A percentile compares a stretch with the other conserved stretches of the same genome.
phyloP scores from a whole-genome alignment of 2,888 invertebrate species.

The Limnephilus auricula region DNA sequence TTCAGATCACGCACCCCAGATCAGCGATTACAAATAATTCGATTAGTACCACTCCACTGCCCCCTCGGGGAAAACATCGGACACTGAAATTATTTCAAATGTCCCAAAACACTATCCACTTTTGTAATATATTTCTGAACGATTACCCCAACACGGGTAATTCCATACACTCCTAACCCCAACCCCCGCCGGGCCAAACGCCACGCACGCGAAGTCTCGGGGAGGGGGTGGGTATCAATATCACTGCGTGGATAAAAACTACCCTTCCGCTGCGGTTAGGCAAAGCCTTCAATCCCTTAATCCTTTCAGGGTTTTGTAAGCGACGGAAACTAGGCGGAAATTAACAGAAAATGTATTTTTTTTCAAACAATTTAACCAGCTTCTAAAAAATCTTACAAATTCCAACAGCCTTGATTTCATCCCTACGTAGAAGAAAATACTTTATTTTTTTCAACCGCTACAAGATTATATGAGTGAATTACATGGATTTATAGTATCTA shows the following conservation, averaged over 20 bases:
- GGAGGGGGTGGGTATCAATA: slow-evolving; percentile 54
- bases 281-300: slow-evolving; percentile 41
- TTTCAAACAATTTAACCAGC: background rate
- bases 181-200: background rate
- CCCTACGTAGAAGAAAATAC: background rate
- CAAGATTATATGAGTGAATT: background rate
- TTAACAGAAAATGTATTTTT: background rate
- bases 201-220: slow-evolving; percentile 56
- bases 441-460: background rate
- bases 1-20: slow-evolving; percentile 40
- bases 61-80: slow-evolving; percentile 28
- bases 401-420: background rate
- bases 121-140: slow-evolving; percentile 56
- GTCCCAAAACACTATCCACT: slow-evolving; percentile 32
- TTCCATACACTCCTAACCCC: slow-evolving; percentile 52
- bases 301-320: slow-evolving; percentile 53
- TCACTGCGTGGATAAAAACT: slow-evolving; percentile 54
- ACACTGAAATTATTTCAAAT: slow-evolving; percentile 33
- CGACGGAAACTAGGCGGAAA: background rate
- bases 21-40: slow-evolving; percentile 39
- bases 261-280: slow-evolving; percentile 45
- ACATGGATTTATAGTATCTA: too few species aligned
- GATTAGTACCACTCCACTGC: slow-evolving; percentile 12
- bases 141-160: slow-evolving; percentile 62
- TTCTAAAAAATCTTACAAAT: background rate